phyloP scores from a whole-genome alignment of 2,113 vertebrate genomes.

The Gavialis gangeticus region DNA sequence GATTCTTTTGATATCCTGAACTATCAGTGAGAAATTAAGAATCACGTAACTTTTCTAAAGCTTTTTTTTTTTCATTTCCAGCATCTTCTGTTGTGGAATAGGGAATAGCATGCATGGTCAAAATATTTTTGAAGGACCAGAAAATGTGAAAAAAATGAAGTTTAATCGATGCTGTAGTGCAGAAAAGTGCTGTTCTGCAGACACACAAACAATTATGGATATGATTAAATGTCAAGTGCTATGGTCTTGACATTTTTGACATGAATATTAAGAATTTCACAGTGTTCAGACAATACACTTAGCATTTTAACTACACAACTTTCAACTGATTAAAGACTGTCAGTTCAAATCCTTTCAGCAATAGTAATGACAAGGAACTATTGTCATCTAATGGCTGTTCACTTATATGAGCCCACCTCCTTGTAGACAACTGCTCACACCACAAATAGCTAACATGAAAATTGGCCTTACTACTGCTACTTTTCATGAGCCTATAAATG shows the following conservation, averaged over 20 bases:
- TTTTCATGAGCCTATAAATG: neutral
- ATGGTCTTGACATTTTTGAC: neutral
- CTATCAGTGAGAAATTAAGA: conserved; percentile 74
- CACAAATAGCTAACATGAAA: neutral
- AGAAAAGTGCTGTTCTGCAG: conserved; percentile 1
- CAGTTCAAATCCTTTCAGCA: neutral
- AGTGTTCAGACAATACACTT: neutral
- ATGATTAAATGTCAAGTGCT: neutral
- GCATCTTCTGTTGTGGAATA: conserved; percentile 51
- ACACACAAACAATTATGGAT: neutral
- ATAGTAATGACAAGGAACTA: neutral
- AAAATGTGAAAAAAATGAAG: conserved; percentile 43
- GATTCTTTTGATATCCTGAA: conserved; percentile 74
- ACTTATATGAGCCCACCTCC: neutral
- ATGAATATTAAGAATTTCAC: neutral
- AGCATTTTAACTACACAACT: neutral
- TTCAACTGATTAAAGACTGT: neutral
- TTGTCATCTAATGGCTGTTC: neutral
- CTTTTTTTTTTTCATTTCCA: conserved; percentile 52
- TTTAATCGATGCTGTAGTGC: conserved; percentile 32
- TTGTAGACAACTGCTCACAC: neutral
- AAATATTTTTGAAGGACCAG: conserved; percentile 50
- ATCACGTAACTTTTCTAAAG: conserved; percentile 56
- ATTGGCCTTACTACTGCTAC: rapidly evolving
- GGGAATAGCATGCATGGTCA: neutral